These are phyloP conservation scores for Pemphigus obesinymphae DNA, from an alignment of 1,140 invertebrate genomes.

Conservation along the genomic window DNA sequence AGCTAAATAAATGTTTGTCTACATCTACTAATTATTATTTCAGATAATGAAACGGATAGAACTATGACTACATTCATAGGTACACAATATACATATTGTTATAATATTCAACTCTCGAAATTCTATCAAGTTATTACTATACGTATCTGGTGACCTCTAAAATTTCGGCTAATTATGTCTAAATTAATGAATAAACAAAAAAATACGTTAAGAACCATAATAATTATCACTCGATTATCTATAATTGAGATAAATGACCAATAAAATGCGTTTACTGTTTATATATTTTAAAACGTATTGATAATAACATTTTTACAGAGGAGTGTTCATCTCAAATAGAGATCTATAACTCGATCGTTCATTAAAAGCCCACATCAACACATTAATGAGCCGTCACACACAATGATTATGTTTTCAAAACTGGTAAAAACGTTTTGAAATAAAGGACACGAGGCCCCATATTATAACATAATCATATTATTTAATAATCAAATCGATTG, in stretches of 20 bases:
- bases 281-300: neutral
- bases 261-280: neutral
- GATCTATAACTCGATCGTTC: neutral
- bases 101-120: neutral
- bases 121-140: neutral
- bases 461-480: no score
- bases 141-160: neutral
- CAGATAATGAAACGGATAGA: neutral
- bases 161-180: neutral
- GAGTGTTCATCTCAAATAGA: neutral
- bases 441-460: neutral
- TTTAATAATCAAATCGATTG: no score
- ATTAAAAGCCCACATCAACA: neutral
- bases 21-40: neutral
- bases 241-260: conserved; percentile 2
- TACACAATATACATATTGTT: neutral
- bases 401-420: neutral
- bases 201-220: neutral
- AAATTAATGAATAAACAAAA: neutral
- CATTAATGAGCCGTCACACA: neutral
- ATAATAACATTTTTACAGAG: neutral
- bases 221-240: neutral
- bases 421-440: neutral
- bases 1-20: neutral
- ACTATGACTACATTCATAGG: no score